Evolutionary conservation across 2,113 vertebrate genomes (phyloP).

Genomic region (Amblyornis subalaris): DNA sequence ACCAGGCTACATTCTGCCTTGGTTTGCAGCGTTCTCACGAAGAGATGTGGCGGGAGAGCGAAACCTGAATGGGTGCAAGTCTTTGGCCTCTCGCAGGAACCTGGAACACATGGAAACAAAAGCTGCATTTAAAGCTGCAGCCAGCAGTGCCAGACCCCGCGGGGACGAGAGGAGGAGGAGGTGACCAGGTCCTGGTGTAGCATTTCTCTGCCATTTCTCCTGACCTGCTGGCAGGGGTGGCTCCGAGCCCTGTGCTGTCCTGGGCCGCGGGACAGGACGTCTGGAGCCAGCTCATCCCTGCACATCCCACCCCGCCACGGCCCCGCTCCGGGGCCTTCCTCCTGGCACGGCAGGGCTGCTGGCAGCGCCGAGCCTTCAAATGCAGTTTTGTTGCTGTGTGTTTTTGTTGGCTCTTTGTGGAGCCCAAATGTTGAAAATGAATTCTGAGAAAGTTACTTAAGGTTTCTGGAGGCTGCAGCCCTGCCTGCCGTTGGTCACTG

Average conservation of each 20-base stretch:
- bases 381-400: conserved; percentile 19
- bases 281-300: conserved; percentile 30
- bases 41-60: background rate
- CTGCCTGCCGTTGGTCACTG: background rate
- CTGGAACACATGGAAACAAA: conserved; percentile 9
- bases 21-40: background rate
- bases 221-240: background rate
- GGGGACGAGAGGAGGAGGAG: background rate
- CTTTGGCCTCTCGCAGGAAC: background rate
- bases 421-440: conserved; percentile 29
- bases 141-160: conserved; percentile 12
- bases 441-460: conserved; percentile 56
- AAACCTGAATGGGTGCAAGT: background rate
- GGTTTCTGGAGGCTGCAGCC: conserved; percentile 9
- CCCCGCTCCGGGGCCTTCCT: background rate
- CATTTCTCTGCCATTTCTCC: background rate
- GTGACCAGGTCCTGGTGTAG: conserved; percentile 5
- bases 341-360: background rate
- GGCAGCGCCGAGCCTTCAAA: background rate
- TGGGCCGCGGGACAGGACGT: background rate
- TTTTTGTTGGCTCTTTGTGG: conserved; percentile 51
- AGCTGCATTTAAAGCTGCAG: conserved; percentile 47
- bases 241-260: background rate
- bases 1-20: background rate
- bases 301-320: background rate